phyloP scores from a whole-genome alignment of 2,113 vertebrate genomes.

The Dinomys branickii region DNA sequence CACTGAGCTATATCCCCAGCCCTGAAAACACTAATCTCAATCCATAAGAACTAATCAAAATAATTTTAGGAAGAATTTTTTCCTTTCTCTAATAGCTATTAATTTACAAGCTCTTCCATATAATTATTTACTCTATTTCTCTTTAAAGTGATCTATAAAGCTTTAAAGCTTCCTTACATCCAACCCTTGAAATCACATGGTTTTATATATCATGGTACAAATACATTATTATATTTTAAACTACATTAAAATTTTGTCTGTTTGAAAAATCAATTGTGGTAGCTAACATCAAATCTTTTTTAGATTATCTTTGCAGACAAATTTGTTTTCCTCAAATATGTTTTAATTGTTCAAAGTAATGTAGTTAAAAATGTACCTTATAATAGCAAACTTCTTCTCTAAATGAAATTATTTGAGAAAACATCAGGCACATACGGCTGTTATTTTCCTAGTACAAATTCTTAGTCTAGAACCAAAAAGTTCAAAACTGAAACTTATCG shows the following conservation, averaged over 20 bases:
- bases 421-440: not conserved
- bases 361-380: not conserved
- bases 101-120: not conserved
- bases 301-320: not conserved
- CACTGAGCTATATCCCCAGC: too few relatives aligned
- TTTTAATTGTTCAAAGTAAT: conserved; percentile 31
- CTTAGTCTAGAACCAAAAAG: not conserved
- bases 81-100: not conserved
- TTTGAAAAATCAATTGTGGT: not conserved
- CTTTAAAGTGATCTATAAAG: not conserved
- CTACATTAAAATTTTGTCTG: not conserved
- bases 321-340: not conserved
- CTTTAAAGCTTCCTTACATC: not conserved
- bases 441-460: not conserved
- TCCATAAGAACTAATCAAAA: not conserved
- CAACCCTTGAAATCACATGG: not conserved
- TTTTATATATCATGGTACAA: not conserved
- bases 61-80: not conserved
- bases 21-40: not conserved
- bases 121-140: not conserved
- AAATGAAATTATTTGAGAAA: not conserved
- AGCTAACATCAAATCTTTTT: not conserved
- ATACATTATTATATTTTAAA: not conserved
- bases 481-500: not conserved
- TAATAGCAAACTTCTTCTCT: not conserved